Percentiles rank a stretch among this genome's conserved stretches.
These are phyloP conservation scores for Otocyon megalotis DNA, from an alignment of 2,113 vertebrate species.

Conservation along the genomic window DNA sequence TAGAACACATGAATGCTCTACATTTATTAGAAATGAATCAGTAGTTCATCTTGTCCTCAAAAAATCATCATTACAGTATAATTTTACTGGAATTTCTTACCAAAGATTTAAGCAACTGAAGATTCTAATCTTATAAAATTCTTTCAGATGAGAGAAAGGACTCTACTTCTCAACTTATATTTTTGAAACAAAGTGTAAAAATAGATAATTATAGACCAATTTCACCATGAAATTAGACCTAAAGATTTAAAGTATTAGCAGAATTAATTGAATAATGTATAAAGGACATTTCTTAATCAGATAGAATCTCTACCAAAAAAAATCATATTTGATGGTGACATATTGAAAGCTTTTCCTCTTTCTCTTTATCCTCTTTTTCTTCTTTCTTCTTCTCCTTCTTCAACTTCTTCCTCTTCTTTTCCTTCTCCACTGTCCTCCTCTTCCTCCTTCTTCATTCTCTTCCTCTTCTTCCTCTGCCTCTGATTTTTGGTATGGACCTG, in stretches of 20 bases:
- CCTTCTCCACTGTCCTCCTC: neutral
- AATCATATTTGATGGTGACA: neutral
- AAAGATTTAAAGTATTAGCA: conserved; percentile 37
- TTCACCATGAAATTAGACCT: conserved; percentile 18
- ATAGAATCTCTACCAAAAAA: neutral
- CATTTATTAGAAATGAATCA: neutral
- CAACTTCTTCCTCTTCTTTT: too few relatives aligned
- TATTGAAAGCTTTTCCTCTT: neutral
- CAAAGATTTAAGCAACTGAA: neutral
- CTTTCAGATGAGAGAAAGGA: neutral
- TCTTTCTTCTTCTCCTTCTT: neutral
- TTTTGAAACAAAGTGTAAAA: neutral
- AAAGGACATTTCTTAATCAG: neutral
- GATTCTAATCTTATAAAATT: conserved; percentile 19
- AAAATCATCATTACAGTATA: neutral
- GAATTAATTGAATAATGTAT: conserved; percentile 7
- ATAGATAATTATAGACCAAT: neutral
- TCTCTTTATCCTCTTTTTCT: neutral
- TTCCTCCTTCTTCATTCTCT: neutral
- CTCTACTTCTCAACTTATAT: neutral
- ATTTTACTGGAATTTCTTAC: neutral
- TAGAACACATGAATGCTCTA: neutral
- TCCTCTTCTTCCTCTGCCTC: neutral
- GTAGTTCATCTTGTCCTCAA: neutral
- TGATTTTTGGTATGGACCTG: neutral